A percentile compares a stretch with the other conserved stretches of the same genome.
Conservation (phyloP, 2,888 invertebrate genomes). For the Sarcophaga variegata region DNA sequence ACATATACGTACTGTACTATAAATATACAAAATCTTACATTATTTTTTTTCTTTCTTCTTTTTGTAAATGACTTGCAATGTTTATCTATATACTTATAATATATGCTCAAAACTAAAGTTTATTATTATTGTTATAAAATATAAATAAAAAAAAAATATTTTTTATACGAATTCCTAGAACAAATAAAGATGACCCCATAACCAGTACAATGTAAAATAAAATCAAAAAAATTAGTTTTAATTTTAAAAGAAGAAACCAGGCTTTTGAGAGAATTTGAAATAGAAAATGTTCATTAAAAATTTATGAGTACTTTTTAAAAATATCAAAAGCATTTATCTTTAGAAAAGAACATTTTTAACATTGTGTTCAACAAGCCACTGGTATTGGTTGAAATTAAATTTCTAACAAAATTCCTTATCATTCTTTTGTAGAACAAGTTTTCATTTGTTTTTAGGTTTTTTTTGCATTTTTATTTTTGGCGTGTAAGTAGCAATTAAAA, state of each 20-base stretch:
- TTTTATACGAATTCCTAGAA: slow-evolving; percentile 64
- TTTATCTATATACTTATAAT: not conserved
- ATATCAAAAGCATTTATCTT: not conserved
- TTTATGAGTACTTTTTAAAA: too few species aligned
- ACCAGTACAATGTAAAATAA: slow-evolving; percentile 30
- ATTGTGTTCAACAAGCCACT: slow-evolving; percentile 43
- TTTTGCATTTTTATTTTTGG: not conserved
- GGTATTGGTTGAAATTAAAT: not conserved
- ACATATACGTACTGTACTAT: too few species aligned
- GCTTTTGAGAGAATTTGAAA: too few species aligned
- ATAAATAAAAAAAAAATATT: slow-evolving; percentile 41
- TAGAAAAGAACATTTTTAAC: slow-evolving; percentile 29
- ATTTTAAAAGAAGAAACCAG: not conserved
- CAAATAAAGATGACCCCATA: slow-evolving; percentile 48
- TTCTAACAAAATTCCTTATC: slow-evolving; percentile 17
- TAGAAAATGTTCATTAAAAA: too few species aligned
- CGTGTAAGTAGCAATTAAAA: slow-evolving; percentile 24
- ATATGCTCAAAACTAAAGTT: slow-evolving; percentile 28
- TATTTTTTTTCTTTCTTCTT: too few species aligned
- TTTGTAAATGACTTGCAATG: slow-evolving; percentile 12
- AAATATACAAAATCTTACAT: not conserved
- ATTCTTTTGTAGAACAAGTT: slow-evolving; percentile 30
- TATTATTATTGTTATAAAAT: slow-evolving; percentile 47
- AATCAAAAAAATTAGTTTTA: not conserved
- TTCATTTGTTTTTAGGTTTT: not conserved